Conservation (phyloP, 2,888 invertebrate species). For the Agrotis segetum region DNA sequence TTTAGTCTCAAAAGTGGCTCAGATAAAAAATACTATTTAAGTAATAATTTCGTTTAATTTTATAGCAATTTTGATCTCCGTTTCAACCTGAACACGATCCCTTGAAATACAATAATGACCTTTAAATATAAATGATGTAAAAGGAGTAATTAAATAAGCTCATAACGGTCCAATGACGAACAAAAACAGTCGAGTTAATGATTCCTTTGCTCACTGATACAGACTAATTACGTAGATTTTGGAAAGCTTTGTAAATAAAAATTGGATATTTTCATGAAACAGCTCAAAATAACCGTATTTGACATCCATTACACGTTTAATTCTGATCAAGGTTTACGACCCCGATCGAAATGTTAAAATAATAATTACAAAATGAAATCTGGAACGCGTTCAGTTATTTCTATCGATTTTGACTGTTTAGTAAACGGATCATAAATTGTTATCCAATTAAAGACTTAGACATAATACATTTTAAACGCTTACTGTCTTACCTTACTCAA, state of each 20-base stretch:
- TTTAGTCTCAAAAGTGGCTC: too few relatives aligned
- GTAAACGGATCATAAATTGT: too few relatives aligned
- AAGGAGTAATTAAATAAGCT: constrained; percentile 48
- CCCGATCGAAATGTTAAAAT: not conserved
- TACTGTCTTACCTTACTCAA: too few relatives aligned
- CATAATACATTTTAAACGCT: too few relatives aligned
- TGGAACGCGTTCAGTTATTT: not conserved
- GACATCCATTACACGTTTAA: not conserved
- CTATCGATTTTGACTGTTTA: not conserved
- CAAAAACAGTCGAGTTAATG: constrained; percentile 36
- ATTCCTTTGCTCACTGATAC: constrained; percentile 47
- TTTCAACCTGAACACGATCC: constrained; percentile 18
- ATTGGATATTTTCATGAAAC: constrained; percentile 24
- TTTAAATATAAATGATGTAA: constrained; percentile 44
- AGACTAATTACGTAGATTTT: constrained; percentile 42
- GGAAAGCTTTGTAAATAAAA: constrained; percentile 25
- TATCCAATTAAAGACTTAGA: too few relatives aligned
- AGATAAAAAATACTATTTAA: too few relatives aligned
- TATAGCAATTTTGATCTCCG: constrained; percentile 2
- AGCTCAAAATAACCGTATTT: not conserved
- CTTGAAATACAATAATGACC: constrained; percentile 14
- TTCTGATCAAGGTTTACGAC: not conserved
- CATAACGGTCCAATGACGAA: constrained; percentile 39
- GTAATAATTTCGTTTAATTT: not conserved
- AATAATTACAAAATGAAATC: not conserved